phyloP scores from a whole-genome alignment of 2,888 invertebrate genomes.

The Gymnosoma rotundatum region DNA sequence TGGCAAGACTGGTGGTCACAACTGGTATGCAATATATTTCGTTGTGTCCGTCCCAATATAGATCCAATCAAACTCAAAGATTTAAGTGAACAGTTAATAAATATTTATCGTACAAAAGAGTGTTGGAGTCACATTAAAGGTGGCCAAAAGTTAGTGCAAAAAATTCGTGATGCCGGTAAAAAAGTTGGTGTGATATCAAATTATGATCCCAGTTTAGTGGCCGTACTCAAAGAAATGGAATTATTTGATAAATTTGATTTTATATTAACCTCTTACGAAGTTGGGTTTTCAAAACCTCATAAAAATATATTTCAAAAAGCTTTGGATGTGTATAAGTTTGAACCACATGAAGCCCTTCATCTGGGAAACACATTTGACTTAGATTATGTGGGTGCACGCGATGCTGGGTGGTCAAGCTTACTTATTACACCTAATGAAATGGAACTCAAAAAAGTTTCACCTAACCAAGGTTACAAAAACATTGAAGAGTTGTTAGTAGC shows the following conservation, averaged over 20 bases:
- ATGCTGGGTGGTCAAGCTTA: slow-evolving; percentile 82
- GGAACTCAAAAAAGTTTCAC: slow-evolving; percentile 57
- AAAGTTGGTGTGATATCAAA: slow-evolving; percentile 92
- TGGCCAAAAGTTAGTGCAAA: slow-evolving; percentile 84
- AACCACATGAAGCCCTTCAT: slow-evolving; percentile 88
- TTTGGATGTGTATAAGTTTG: slow-evolving; percentile 82
- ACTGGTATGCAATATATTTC: slow-evolving; percentile 77
- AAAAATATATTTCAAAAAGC: slow-evolving; percentile 82
- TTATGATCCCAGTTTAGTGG: slow-evolving; percentile 90
- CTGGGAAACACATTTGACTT: slow-evolving; percentile 89
- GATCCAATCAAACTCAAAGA: slow-evolving; percentile 71
- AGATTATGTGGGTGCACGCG: slow-evolving; percentile 90
- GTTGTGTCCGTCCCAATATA: slow-evolving; percentile 73
- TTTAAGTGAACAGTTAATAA: slow-evolving; percentile 85
- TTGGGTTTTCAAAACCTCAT: slow-evolving; percentile 83
- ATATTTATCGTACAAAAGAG: slow-evolving; percentile 86
- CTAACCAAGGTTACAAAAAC: slow-evolving; percentile 74
- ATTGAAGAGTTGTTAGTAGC: slow-evolving; percentile 74
- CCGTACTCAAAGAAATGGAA: slow-evolving; percentile 86
- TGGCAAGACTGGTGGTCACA: slow-evolving; percentile 93
- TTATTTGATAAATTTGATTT: slow-evolving; percentile 88
- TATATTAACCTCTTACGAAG: slow-evolving; percentile 90
- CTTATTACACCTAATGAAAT: slow-evolving; percentile 70
- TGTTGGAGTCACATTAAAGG: slow-evolving; percentile 89
- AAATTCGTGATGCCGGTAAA: slow-evolving; percentile 81